Conservation (phyloP, 2,888 invertebrate genomes). For the Carabus problematicus region DNA sequence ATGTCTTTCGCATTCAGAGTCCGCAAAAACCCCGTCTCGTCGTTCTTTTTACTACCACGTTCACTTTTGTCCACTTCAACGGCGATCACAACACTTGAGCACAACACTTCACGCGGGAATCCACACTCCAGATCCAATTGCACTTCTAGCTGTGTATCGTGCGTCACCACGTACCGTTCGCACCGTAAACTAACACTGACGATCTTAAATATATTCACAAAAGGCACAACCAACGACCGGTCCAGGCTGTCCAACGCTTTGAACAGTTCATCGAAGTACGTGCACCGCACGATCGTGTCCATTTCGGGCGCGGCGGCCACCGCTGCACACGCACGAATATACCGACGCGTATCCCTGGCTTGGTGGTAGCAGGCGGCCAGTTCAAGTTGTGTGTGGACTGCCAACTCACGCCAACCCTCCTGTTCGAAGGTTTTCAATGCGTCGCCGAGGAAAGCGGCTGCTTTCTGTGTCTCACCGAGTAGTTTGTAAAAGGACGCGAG, state of each 20-base stretch:
- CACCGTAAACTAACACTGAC: constrained; percentile 54
- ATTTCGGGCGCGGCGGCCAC: constrained; percentile 80
- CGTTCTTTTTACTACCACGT: constrained; percentile 47
- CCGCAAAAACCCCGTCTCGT: constrained; percentile 60
- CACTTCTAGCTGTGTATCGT: constrained; percentile 65
- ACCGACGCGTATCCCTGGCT: constrained; percentile 79
- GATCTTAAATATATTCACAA: constrained; percentile 62
- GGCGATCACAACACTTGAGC: constrained; percentile 70
- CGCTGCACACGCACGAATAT: constrained; percentile 67
- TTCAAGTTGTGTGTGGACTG: constrained; percentile 82
- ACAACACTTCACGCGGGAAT: constrained; percentile 71
- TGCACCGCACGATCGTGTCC: constrained; percentile 67
- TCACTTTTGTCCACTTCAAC: constrained; percentile 53
- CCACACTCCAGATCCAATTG: constrained; percentile 65
- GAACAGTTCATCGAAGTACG: constrained; percentile 83
- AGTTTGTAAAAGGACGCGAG: constrained; percentile 90
- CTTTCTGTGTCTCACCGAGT: constrained; percentile 84
- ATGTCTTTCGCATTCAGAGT: constrained; percentile 63
- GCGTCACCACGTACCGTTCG: constrained; percentile 59
- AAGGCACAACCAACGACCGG: constrained; percentile 56
- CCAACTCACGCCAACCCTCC: constrained; percentile 87
- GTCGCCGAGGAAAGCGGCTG: constrained; percentile 87
- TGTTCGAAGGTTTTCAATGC: constrained; percentile 84
- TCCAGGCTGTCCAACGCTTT: constrained; percentile 59
- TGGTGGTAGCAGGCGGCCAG: constrained; percentile 84